Conservation (phyloP, 2,888 invertebrate genomes). For the Diabrotica balteata region DNA sequence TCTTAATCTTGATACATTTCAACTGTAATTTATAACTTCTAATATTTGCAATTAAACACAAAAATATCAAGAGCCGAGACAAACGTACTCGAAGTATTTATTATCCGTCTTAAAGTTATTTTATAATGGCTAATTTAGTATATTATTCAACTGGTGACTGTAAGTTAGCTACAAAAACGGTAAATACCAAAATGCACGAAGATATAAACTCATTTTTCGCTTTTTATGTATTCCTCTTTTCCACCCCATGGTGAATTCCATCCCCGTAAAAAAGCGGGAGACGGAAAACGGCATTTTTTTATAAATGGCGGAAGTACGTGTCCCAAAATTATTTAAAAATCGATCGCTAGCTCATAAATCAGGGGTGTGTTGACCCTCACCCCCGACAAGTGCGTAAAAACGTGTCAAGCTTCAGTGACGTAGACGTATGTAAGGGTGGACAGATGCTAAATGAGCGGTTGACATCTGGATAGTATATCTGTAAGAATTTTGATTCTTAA, state of each 20-base stretch:
- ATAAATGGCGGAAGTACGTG: constrained; percentile 39
- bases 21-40: too few relatives aligned
- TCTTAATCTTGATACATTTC: too few relatives aligned
- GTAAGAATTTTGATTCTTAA: too few relatives aligned
- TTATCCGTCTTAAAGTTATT: too few relatives aligned
- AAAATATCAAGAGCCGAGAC: too few relatives aligned
- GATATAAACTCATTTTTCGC: constrained; percentile 4
- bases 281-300: constrained; percentile 24
- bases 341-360: constrained; percentile 38
- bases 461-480: too few relatives aligned
- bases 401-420: constrained; percentile 18
- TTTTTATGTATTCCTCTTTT: constrained; percentile 9
- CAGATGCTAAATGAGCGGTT: neutral
- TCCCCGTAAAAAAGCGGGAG: constrained; percentile 23
- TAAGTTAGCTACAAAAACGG: too few relatives aligned
- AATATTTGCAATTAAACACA: too few relatives aligned
- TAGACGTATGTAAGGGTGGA: neutral
- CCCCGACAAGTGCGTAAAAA: constrained; percentile 34
- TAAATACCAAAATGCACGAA: too few relatives aligned
- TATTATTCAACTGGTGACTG: too few relatives aligned
- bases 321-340: constrained; percentile 40
- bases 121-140: too few relatives aligned
- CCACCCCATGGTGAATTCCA: constrained; percentile 11
- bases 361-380: constrained; percentile 33
- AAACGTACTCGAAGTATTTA: too few relatives aligned